These are phyloP conservation scores for Xiphydria camelus DNA, from an alignment of 2,888 invertebrate species.

Conservation along the genomic window DNA sequence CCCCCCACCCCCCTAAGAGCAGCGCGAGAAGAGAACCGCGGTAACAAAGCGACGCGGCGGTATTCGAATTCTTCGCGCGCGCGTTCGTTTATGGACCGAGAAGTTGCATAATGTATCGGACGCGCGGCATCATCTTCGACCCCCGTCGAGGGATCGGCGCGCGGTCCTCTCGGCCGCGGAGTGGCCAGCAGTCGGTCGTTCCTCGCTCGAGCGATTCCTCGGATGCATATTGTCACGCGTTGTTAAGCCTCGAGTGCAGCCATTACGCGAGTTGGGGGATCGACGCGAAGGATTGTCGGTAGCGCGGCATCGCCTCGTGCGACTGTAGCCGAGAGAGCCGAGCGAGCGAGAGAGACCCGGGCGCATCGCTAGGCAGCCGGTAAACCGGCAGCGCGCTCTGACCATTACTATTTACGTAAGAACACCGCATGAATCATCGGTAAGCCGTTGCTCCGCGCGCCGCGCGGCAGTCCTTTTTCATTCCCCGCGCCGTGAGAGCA, in stretches of 20 bases:
- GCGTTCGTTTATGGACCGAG: constrained; percentile 34
- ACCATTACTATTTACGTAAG: constrained; percentile 28
- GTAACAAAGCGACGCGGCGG: constrained; percentile 7
- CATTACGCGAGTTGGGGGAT: constrained; percentile 40
- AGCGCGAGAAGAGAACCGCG: no score
- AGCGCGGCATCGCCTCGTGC: no score
- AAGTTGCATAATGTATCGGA: constrained; percentile 1
- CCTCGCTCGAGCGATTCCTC: constrained; percentile 46
- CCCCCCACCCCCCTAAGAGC: no score
- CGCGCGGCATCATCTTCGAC: no score
- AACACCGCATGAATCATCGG: constrained; percentile 1
- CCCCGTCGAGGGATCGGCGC: no score
- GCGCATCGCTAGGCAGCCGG: neutral
- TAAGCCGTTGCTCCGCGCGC: neutral
- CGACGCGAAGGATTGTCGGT: constrained; percentile 15
- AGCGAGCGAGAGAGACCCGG: no score
- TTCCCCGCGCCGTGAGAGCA: no score
- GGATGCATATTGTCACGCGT: constrained; percentile 54
- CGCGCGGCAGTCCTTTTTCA: no score
- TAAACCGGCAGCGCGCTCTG: neutral
- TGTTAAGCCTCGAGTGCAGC: constrained; percentile 51
- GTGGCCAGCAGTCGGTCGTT: constrained; percentile 26
- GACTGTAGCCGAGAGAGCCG: no score
- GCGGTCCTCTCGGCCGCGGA: neutral
- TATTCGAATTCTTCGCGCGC: constrained; percentile 40